Percentiles rank a stretch among this genome's conserved stretches.
Evolutionary conservation across 2,113 vertebrate genomes (phyloP).

Genomic region (Paralichthys olivaceus): DNA sequence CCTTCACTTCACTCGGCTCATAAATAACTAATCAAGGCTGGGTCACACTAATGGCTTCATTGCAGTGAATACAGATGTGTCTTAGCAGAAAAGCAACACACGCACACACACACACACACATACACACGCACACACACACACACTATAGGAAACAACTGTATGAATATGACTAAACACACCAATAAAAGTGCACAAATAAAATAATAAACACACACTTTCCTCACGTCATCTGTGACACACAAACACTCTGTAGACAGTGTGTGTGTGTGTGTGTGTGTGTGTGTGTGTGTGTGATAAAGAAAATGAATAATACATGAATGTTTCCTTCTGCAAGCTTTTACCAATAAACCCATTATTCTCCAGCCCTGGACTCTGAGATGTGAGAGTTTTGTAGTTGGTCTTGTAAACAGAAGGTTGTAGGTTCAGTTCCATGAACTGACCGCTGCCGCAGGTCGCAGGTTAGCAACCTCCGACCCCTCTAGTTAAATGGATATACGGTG

Average conservation of each 20-base stretch:
- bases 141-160: neutral
- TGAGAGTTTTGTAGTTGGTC: neutral
- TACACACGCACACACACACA: neutral
- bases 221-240: conserved; percentile 15
- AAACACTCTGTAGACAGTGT: conserved; percentile 13
- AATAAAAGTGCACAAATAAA: too few relatives aligned
- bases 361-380: conserved; percentile 7
- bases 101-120: conserved; percentile 22
- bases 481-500: too few relatives aligned
- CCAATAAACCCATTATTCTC: conserved; percentile 53
- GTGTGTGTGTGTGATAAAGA: conserved; percentile 37
- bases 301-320: conserved; percentile 73
- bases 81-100: too few relatives aligned
- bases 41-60: conserved; percentile 81
- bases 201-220: neutral
- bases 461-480: neutral
- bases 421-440: neutral
- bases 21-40: conserved; percentile 83
- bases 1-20: conserved; percentile 65
- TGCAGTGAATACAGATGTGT: conserved; percentile 72
- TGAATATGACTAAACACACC: neutral
- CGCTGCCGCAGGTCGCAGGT: neutral
- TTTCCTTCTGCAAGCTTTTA: conserved; percentile 61
- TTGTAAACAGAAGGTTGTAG: neutral
- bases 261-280: conserved; percentile 16